A percentile compares a stretch with the other conserved stretches of the same genome.
phyloP scores from a whole-genome alignment of 1,140 invertebrate genomes.

The Scaptomyza hsui region DNA sequence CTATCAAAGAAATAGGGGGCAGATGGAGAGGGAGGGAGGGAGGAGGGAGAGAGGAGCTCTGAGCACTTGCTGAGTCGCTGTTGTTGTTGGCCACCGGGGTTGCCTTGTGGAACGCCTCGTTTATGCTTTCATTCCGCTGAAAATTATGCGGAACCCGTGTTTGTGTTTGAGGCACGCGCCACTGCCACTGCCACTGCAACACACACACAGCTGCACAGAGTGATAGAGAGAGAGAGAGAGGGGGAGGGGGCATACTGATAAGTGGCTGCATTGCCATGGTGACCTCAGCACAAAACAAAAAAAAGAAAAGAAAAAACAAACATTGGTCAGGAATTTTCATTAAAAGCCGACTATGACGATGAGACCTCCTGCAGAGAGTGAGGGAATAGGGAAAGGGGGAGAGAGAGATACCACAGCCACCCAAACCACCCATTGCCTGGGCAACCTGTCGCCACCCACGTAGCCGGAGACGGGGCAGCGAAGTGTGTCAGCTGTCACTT shows the following conservation, averaged over 20 bases:
- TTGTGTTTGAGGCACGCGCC: slow-evolving; percentile 74
- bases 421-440: slow-evolving; percentile 11
- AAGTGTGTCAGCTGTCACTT: slow-evolving; percentile 80
- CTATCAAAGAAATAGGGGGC: slow-evolving; percentile 2
- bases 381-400: too few relatives aligned
- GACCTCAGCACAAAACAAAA: slow-evolving; percentile 46
- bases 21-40: neutral
- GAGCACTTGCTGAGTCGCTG: slow-evolving; percentile 22
- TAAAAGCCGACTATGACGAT: slow-evolving; percentile 48
- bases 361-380: neutral
- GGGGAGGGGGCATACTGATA: neutral
- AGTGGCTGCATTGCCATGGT: slow-evolving; percentile 59
- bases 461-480: slow-evolving; percentile 35
- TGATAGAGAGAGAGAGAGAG: too few relatives aligned
- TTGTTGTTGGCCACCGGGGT: slow-evolving; percentile 60
- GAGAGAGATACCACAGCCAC: neutral
- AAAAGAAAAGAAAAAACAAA: slow-evolving; percentile 65
- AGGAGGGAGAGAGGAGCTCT: slow-evolving; percentile 1
- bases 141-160: slow-evolving; percentile 80
- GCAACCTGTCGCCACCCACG: slow-evolving; percentile 36
- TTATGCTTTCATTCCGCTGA: slow-evolving; percentile 79
- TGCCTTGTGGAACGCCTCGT: slow-evolving; percentile 59
- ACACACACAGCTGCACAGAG: neutral
- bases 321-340: slow-evolving; percentile 80
- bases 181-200: slow-evolving; percentile 49